These are phyloP conservation scores for Aspiorhynchus laticeps DNA, from an alignment of 2,113 vertebrate genomes.

Conservation along the genomic window DNA sequence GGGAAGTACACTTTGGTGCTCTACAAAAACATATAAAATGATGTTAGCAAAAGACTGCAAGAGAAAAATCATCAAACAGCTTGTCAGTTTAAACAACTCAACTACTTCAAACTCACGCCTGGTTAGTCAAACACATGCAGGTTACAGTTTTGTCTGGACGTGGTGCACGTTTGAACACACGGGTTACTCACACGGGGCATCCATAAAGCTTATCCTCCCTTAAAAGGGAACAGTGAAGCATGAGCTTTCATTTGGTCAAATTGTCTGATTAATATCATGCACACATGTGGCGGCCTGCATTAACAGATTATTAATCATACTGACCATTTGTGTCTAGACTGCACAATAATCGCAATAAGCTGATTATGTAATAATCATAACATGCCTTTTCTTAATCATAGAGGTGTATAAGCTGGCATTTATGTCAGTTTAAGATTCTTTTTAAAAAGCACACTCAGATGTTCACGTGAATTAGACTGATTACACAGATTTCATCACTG, in stretches of 20 bases:
- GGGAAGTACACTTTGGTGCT: background rate
- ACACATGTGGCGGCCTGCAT: background rate
- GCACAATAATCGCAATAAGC: background rate
- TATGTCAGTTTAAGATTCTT: background rate
- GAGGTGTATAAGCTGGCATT: background rate
- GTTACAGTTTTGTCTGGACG: background rate
- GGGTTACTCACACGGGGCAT: constrained; percentile 64
- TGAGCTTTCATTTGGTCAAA: background rate
- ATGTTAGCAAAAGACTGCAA: background rate
- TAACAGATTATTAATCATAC: background rate
- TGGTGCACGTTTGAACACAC: background rate
- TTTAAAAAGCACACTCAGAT: background rate
- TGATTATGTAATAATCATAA: too few relatives aligned
- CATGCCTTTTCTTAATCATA: background rate
- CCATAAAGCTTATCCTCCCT: constrained; percentile 59
- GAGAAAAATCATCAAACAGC: background rate
- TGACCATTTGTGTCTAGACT: background rate
- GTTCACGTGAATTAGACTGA: background rate
- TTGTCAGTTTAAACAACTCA: background rate
- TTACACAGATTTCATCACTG: background rate
- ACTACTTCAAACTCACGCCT: constrained; percentile 15
- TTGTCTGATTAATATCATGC: background rate
- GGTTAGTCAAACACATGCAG: constrained; percentile 21
- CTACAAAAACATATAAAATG: background rate
- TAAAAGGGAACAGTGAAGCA: constrained; percentile 61